Base-by-base conservation (phyloP, 1,140 invertebrate species). In the Cephus cinctus region DNA sequence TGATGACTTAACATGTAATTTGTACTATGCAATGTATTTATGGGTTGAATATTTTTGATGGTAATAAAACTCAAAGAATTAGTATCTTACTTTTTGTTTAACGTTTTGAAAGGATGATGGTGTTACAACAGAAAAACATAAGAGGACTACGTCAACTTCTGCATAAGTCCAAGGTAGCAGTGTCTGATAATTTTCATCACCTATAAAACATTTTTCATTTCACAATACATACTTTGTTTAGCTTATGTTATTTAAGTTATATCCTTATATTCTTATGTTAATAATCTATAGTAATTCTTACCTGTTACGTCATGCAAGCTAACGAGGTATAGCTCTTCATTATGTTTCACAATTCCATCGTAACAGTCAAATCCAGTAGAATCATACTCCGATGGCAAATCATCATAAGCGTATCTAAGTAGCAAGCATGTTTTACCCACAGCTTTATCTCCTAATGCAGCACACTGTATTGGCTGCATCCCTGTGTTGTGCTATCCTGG, bases 401-500 rank as follows among this genome's bases (percentile, higher is more conserved):
- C 95, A 70, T 95, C 95, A 35, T 92, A 96, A 36, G 93, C 96
- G 70, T 98, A 98, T 11, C 88, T 90, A 57, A 92, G 92, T 11
- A 95, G 80, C 23, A 95, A 77, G 73, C 91, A 95, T 4, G 97
- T 99, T 85, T 99, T 99, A 82, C 96, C 96, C 27, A 98, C 95
- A 35, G 95, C 94, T 67, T 94, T 94, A 79, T 97, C 94, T 16
- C 96, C 95, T 23, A 98, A 95, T 39, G 98, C 96, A 43, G 98
- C 96, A 83, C 96, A 98, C 78, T 98, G 98, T 72, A 99, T 98
- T 40, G 96, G 98, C 81, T 98, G 96, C 96, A 98, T 98, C 56
- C 75, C 81, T 43, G n/a, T 27, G 19, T 44, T 54, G 49, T 39
- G 3, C n/a, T n/a, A n/a, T n/a, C n/a, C n/a, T n/a, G n/a, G n/a